A percentile compares a stretch with the other conserved stretches of the same genome.
These are phyloP conservation scores for Fundulus diaphanus DNA, from an alignment of 2,797 vertebrate genomes.

Conservation along the genomic window DNA sequence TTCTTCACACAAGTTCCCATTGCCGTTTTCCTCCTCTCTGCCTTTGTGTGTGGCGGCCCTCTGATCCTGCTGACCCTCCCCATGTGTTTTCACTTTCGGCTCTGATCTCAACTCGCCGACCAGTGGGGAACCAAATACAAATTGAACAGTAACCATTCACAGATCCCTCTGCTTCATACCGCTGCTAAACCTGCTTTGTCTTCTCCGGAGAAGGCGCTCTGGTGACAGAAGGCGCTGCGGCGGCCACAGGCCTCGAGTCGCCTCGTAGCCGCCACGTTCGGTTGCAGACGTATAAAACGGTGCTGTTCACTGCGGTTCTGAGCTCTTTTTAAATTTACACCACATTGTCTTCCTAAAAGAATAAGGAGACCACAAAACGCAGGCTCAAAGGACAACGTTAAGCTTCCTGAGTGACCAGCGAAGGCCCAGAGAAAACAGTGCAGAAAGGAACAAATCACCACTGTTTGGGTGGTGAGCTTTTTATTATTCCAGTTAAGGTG, in stretches of 20 bases:
- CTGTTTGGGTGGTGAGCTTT: conserved; percentile 71
- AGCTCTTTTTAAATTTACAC: conserved; percentile 47
- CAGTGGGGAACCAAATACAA: conserved; percentile 99
- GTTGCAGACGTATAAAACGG: conserved; percentile 33
- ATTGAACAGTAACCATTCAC: conserved; percentile 99
- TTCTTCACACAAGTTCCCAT: conserved; percentile 96
- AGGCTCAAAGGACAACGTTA: conserved; percentile 31
- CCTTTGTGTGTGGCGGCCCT: conserved; percentile 96
- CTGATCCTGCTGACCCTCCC: conserved; percentile 97
- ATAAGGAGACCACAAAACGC: conserved; percentile 43
- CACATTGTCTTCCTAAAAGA: conserved; percentile 40
- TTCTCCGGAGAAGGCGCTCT: conserved; percentile 77
- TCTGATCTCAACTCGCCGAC: conserved; percentile 99
- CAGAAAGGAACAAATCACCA: conserved; percentile 64
- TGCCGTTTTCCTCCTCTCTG: conserved; percentile 88
- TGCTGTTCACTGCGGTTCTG: conserved; percentile 35
- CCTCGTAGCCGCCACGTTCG: conserved; percentile 32
- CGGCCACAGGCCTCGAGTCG: conserved; percentile 29
- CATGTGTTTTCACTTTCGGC: conserved; percentile 99
- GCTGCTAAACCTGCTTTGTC: conserved; percentile 92
- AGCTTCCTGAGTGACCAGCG: conserved; percentile 33
- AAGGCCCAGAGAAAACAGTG: conserved; percentile 56
- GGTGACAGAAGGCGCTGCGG: conserved; percentile 86
- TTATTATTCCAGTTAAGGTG: conserved; percentile 81
- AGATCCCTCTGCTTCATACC: conserved; percentile 90